phyloP scores from a whole-genome alignment of 2,113 vertebrate species.

The Sigmodon hispidus region DNA sequence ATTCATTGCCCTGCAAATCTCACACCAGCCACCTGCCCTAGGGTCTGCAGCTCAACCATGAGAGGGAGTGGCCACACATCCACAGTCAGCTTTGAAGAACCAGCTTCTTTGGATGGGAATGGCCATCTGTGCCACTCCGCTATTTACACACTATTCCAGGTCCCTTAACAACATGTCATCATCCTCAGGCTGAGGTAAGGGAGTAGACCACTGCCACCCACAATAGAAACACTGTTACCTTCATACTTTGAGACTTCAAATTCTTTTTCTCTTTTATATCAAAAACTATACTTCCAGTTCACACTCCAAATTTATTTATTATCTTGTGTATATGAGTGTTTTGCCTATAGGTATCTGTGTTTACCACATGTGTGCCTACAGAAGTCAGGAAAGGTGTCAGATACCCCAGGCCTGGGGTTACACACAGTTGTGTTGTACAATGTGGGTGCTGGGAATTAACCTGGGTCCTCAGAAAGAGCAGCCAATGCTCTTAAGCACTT shows the following conservation, averaged over 20 bases:
- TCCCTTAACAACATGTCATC: accelerated
- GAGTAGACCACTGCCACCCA: too few relatives aligned
- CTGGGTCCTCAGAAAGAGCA: background rate
- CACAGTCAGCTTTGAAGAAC: background rate
- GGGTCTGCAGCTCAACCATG: background rate
- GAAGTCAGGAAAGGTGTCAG: background rate
- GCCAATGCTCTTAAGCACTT: background rate
- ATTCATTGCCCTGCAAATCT: too few relatives aligned
- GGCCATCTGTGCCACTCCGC: background rate
- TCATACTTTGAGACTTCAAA: background rate
- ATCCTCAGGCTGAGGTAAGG: background rate
- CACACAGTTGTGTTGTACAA: background rate
- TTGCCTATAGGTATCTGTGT: background rate
- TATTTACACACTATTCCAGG: background rate
- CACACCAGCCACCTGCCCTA: background rate
- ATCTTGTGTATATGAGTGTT: background rate
- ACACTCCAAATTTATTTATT: background rate
- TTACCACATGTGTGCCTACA: background rate
- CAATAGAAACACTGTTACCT: background rate
- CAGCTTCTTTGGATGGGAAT: background rate
- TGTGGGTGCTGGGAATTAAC: background rate
- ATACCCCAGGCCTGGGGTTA: background rate
- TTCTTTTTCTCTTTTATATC: background rate
- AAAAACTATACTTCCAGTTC: background rate
- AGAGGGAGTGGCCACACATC: background rate